Evolutionary conservation across 1,140 invertebrate genomes (phyloP).

Genomic region (Psilanteris sp.): DNA sequence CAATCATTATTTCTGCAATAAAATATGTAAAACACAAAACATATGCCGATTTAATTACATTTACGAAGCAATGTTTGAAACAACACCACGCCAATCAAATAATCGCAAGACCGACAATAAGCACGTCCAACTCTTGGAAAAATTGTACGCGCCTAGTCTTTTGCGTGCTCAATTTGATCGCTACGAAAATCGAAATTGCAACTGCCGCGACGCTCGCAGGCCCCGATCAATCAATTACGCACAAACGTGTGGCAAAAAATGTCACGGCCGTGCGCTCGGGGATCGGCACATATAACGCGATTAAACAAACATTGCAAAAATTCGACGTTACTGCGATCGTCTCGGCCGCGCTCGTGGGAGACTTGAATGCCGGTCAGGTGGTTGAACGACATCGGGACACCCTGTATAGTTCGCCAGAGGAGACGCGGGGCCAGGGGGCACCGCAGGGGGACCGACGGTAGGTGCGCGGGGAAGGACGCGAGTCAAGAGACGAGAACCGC

Average conservation of each 20-base stretch:
- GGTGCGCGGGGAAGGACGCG: slow-evolving; percentile 45
- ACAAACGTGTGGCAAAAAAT: not conserved
- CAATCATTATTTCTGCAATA: too few species aligned
- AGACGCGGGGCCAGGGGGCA: slow-evolving; percentile 45
- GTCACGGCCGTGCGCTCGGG: not conserved
- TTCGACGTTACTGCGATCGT: not conserved
- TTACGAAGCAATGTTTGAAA: too few species aligned
- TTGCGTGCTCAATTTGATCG: too few species aligned
- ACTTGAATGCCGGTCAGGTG: slow-evolving; percentile 62
- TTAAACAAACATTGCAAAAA: slow-evolving; percentile 7
- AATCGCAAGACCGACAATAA: too few species aligned
- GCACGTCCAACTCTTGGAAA: too few species aligned
- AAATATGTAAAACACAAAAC: too few species aligned
- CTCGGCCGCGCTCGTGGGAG: slow-evolving; percentile 30
- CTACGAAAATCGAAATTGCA: not conserved
- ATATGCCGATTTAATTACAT: too few species aligned
- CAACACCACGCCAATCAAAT: too few species aligned
- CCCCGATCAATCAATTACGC: not conserved
- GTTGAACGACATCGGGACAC: slow-evolving; percentile 62
- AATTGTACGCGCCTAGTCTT: too few species aligned
- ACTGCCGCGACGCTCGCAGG: not conserved
- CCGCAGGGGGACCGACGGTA: slow-evolving; percentile 11
- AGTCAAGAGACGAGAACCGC: slow-evolving; percentile 42
- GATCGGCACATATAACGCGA: not conserved
- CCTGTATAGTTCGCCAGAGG: slow-evolving; percentile 54